A percentile compares a stretch with the other conserved stretches of the same genome.
phyloP scores from a whole-genome alignment of 35 echinoderm and acorn worm species.

The Chiridota heheva region DNA sequence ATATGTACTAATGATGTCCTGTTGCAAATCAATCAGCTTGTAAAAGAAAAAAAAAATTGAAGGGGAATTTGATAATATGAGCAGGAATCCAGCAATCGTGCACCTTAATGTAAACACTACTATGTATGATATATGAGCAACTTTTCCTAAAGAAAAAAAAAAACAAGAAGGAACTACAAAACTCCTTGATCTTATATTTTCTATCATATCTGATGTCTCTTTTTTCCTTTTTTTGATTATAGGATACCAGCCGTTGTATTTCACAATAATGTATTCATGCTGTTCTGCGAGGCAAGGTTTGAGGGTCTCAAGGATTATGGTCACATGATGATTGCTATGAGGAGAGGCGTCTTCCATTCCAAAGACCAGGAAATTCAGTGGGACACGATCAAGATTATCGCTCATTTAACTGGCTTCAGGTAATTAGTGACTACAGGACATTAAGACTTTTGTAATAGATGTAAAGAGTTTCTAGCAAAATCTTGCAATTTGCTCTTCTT shows the following conservation, averaged over 20 bases:
- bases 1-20: too few species aligned
- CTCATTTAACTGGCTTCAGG: constrained; percentile 65
- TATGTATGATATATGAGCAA: too few species aligned
- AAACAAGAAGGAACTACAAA: too few species aligned
- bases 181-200: neutral
- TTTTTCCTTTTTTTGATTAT: neutral
- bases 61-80: too few species aligned
- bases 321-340: constrained; percentile 73
- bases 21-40: too few species aligned
- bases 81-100: too few species aligned
- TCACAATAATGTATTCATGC: constrained; percentile 70
- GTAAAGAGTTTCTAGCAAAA: too few species aligned
- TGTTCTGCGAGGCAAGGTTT: constrained; percentile 92
- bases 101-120: too few species aligned
- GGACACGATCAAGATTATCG: constrained; percentile 78
- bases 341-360: constrained; percentile 40
- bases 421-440: neutral
- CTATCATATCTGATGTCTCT: neutral
- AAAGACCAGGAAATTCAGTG: constrained; percentile 60
- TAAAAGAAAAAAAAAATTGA: too few species aligned
- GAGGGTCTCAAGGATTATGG: constrained; percentile 73
- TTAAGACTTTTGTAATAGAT: neutral
- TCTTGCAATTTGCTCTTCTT: too few species aligned
- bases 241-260: constrained; percentile 87
- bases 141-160: too few species aligned